Percentiles rank a stretch among this genome's conserved stretches.
These are phyloP conservation scores for Antennarius maculatus DNA, from an alignment of 2,797 vertebrate genomes.

Conservation along the genomic window DNA sequence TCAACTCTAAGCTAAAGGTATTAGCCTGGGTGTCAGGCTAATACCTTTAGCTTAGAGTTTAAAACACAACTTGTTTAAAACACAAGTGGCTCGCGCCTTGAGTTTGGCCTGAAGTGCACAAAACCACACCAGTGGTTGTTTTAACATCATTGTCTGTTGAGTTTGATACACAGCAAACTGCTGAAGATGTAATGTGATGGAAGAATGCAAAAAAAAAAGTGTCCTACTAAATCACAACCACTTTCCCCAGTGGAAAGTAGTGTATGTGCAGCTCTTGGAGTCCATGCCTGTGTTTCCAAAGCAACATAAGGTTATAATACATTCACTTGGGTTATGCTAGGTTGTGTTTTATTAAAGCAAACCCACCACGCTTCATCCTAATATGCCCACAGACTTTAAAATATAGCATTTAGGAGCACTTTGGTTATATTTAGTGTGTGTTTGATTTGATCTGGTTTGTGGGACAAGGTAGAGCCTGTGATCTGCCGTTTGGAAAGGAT, in stretches of 20 bases:
- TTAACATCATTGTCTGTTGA: slow-evolving; percentile 16
- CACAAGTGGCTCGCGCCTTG: no score
- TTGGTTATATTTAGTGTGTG: slow-evolving; percentile 42
- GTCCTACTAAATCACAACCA: slow-evolving; percentile 30
- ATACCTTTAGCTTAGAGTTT: no score
- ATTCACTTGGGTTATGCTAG: slow-evolving; percentile 19
- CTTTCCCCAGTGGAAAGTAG: slow-evolving; percentile 48
- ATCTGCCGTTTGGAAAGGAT: slow-evolving; percentile 48
- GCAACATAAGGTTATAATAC: slow-evolving; percentile 43
- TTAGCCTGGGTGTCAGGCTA: no score
- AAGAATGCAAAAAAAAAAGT: slow-evolving; percentile 43
- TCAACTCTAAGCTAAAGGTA: no score
- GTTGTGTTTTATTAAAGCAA: slow-evolving; percentile 47
- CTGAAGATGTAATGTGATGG: slow-evolving; percentile 36
- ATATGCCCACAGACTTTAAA: slow-evolving; percentile 30
- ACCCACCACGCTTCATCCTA: slow-evolving; percentile 20
- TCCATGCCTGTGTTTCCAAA: slow-evolving; percentile 29
- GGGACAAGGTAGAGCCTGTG: slow-evolving; percentile 33
- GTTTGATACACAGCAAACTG: slow-evolving; percentile 1
- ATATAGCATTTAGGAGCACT: slow-evolving; percentile 7
- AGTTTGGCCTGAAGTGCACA: not conserved
- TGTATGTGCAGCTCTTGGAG: slow-evolving; percentile 38
- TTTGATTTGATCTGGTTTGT: slow-evolving; percentile 64
- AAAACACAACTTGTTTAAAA: no score
- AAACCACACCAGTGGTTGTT: slow-evolving; percentile 29